These are phyloP conservation scores for Molorchus minor DNA, from an alignment of 2,888 invertebrate species.

Conservation along the genomic window DNA sequence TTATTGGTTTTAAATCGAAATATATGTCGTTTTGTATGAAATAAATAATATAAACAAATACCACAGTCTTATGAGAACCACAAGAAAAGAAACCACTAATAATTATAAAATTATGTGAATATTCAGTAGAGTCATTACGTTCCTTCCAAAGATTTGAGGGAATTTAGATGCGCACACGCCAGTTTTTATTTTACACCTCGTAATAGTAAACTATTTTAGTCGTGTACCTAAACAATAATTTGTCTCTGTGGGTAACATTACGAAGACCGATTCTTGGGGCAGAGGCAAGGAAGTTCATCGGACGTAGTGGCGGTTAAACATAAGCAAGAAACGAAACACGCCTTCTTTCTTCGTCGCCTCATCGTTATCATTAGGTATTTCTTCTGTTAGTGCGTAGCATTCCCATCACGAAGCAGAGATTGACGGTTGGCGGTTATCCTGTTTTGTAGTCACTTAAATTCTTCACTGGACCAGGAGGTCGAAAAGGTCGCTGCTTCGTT, in stretches of 20 bases:
- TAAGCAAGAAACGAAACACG: slow-evolving; percentile 18
- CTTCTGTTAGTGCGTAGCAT: slow-evolving; percentile 17
- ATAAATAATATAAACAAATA: too few relatives aligned
- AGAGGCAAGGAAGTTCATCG: slow-evolving; percentile 32
- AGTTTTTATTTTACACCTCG: neutral
- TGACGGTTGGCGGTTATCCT: slow-evolving; percentile 22
- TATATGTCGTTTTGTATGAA: too few relatives aligned
- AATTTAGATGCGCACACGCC: neutral
- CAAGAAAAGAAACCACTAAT: too few relatives aligned
- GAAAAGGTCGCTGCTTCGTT: slow-evolving; percentile 11
- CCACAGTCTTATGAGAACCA: too few relatives aligned
- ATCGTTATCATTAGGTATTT: slow-evolving; percentile 25
- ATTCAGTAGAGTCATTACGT: too few relatives aligned
- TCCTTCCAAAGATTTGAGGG: too few relatives aligned
- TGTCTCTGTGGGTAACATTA: too few relatives aligned
- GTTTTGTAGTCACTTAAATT: slow-evolving; percentile 16
- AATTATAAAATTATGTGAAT: too few relatives aligned
- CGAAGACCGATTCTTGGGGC: too few relatives aligned
- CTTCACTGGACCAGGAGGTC: slow-evolving; percentile 23
- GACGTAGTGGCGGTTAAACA: slow-evolving; percentile 33
- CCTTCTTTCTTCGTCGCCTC: slow-evolving; percentile 24
- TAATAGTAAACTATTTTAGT: neutral
- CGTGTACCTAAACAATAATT: too few relatives aligned
- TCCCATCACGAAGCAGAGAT: slow-evolving; percentile 19
- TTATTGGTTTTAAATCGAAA: too few relatives aligned